Percentiles rank a stretch among this genome's conserved stretches.
These are phyloP conservation scores for Saxidomus purpurata DNA, from an alignment of 1,140 invertebrate genomes.

Conservation along the genomic window DNA sequence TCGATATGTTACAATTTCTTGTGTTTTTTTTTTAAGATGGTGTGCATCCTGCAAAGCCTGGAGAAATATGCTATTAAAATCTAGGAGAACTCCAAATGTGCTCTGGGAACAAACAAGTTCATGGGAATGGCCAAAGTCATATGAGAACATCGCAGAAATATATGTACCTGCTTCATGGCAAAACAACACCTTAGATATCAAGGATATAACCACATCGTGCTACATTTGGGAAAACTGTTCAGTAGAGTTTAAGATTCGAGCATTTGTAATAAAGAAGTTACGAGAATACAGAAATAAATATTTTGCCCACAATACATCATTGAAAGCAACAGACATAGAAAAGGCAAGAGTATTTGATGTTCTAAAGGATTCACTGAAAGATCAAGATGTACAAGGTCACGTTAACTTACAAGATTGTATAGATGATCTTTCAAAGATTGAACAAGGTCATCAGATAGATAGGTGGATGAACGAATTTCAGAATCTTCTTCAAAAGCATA, in stretches of 20 bases:
- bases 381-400: not conserved
- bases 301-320: not conserved
- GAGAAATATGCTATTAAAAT: not conserved
- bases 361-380: not conserved
- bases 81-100: not conserved
- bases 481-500: not conserved
- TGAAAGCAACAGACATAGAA: not conserved
- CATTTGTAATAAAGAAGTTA: not conserved
- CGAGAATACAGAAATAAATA: slow-evolving; percentile 15
- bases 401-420: not conserved
- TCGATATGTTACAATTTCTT: too few species aligned
- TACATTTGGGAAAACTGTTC: slow-evolving; percentile 14
- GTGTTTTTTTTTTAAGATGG: not conserved
- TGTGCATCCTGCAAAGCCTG: not conserved
- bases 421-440: not conserved
- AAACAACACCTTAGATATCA: not conserved
- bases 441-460: not conserved
- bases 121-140: not conserved
- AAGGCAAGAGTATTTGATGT: slow-evolving; percentile 9
- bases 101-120: not conserved
- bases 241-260: not conserved
- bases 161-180: not conserved
- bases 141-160: not conserved
- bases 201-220: not conserved
- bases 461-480: not conserved